Base-by-base conservation (phyloP, 2,113 vertebrate species). In the Nannospalax galili region DNA sequence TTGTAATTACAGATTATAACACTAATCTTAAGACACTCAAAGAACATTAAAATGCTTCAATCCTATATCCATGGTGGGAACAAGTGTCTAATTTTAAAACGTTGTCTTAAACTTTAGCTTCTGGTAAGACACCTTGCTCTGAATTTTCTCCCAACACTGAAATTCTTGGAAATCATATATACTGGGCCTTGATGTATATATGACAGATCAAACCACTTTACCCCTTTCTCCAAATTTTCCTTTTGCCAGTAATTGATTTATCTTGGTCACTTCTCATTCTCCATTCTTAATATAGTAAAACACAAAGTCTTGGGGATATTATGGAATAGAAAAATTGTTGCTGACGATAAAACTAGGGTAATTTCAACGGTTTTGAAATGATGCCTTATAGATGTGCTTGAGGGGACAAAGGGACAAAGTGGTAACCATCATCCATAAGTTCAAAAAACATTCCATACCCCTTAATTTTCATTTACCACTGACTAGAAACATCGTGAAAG, bases 1-100 rank as follows among this genome's bases (percentile, higher is more conserved):
- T 84, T 98, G 95, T 96, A 97, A 97, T 92, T 96, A 97, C 62
- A 88, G 94, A 90, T 91, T 87, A 90, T 87, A 78, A 95, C 92
- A 97, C 95, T 95, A 92, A 92, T 93, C 84, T 96, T 88, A 92
- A 93, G 94, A 90, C 93, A 91, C 93, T 75, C 90, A 69, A 84
- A 96, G 95, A 74, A 72, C 74, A 95, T 60, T 52, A 69, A 92
- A 92, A 78, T 92, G 91, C 35, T 92, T 93, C 60, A 80, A 9
- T 88, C 28, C 56, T 95, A 42, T 45, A 92, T 89, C 60, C 60
- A 88, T 35, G 40, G 24, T 93, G 73, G 72, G 72, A 77, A 92
- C 69, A 75, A 84, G 72, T 77, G 87, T 94, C 16, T 78, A 58
- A 89, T 95, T 91, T 92, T 75, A 84, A 69, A 72, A 73, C 24